Conservation (phyloP, 2,888 invertebrate genomes). For the Tenthredo notha region DNA sequence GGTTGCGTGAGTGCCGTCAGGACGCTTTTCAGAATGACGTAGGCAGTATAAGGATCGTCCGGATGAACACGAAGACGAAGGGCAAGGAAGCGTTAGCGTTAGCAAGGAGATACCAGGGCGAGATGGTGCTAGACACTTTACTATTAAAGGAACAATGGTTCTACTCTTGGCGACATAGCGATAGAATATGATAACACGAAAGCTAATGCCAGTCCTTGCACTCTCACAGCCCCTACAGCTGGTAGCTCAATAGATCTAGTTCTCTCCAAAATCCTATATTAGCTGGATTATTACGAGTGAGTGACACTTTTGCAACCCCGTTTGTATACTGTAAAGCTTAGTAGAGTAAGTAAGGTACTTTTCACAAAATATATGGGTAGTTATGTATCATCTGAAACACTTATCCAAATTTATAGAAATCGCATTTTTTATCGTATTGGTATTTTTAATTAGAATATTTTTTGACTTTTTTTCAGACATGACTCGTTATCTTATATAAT, state of each 20-base stretch:
- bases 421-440: too few species aligned
- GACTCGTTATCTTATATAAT: background rate
- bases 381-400: background rate
- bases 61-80: slow-evolving; percentile 39
- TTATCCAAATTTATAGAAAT: too few species aligned
- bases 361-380: background rate
- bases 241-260: slow-evolving; percentile 13
- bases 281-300: slow-evolving; percentile 4
- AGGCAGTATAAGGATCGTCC: background rate
- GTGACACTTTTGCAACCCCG: background rate
- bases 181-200: slow-evolving; percentile 10
- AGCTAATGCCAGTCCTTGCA: background rate
- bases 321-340: background rate
- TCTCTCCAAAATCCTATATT: background rate
- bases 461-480: too few species aligned
- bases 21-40: slow-evolving; percentile 16
- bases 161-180: background rate
- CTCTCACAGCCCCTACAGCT: slow-evolving; percentile 22
- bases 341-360: background rate
- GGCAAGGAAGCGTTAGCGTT: slow-evolving; percentile 10
- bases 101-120: slow-evolving; percentile 3
- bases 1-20: slow-evolving; percentile 27
- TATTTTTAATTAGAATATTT: too few species aligned
- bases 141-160: slow-evolving; percentile 22
- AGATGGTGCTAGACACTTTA: background rate